These are phyloP conservation scores for Syngnathus typhle DNA, from an alignment of 2,113 vertebrate genomes.

Conservation along the genomic window DNA sequence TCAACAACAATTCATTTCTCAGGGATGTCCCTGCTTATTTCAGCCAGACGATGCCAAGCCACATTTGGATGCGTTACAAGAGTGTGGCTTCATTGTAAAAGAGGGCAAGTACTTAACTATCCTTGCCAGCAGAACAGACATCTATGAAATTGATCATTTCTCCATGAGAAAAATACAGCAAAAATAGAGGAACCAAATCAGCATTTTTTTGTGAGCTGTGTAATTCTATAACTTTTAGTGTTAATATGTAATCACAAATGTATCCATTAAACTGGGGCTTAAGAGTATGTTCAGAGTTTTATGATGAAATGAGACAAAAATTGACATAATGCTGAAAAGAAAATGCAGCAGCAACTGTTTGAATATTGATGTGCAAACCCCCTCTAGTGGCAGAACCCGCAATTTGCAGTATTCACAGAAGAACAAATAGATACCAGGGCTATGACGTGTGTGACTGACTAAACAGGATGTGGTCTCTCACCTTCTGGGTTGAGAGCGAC, in stretches of 20 bases:
- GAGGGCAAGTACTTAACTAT: too few relatives aligned
- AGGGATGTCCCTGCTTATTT: too few relatives aligned
- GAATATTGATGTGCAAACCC: constrained; percentile 34
- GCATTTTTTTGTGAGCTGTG: too few relatives aligned
- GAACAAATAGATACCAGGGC: constrained; percentile 9
- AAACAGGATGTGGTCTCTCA: constrained; percentile 65
- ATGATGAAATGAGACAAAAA: neutral
- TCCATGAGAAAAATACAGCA: neutral
- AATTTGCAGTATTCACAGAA: neutral
- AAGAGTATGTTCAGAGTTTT: neutral
- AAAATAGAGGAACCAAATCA: too few relatives aligned
- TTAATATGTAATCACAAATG: neutral
- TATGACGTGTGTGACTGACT: constrained; percentile 22
- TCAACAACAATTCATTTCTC: too few relatives aligned
- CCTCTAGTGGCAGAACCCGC: constrained; percentile 43
- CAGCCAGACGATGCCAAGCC: too few relatives aligned
- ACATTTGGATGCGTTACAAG: too few relatives aligned
- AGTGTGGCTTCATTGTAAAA: too few relatives aligned
- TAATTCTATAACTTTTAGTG: neutral
- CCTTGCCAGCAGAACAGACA: too few relatives aligned
- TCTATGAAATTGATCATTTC: neutral
- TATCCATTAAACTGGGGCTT: too few relatives aligned
- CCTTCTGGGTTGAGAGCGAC: constrained; percentile 88
- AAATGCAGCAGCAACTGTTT: neutral
- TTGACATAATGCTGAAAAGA: neutral